Percentiles rank a stretch among this genome's conserved stretches.
These are phyloP conservation scores for Cynoglossus semilaevis DNA, from an alignment of 2,113 vertebrate species.

Conservation along the genomic window DNA sequence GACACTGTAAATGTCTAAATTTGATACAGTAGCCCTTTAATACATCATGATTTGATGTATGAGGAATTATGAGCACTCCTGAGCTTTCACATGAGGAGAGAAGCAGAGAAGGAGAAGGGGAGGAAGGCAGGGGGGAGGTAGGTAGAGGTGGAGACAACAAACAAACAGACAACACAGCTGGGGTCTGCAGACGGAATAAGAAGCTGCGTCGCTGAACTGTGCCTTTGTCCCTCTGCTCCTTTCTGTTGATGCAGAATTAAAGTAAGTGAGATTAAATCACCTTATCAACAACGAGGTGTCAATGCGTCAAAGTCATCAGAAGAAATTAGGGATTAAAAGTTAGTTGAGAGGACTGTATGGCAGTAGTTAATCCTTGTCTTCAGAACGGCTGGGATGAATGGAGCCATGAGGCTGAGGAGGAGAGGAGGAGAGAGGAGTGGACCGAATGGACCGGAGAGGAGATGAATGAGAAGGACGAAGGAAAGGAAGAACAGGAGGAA, in stretches of 20 bases:
- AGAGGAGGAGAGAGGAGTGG: not conserved
- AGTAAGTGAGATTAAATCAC: conserved; percentile 13
- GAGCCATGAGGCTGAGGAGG: conserved; percentile 18
- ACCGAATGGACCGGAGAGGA: not conserved
- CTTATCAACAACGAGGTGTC: not conserved
- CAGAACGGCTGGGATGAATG: conserved; percentile 26
- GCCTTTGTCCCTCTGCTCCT: too few relatives aligned
- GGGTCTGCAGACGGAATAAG: conserved; percentile 21
- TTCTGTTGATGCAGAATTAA: not conserved
- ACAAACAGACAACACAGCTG: conserved; percentile 21
- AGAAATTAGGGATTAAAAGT: not conserved
- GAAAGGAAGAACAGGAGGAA: conserved; percentile 7
- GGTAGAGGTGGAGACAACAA: conserved; percentile 9
- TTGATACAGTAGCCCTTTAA: conserved; percentile 40
- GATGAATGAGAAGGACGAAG: not conserved
- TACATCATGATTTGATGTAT: conserved; percentile 33
- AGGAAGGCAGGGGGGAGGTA: not conserved
- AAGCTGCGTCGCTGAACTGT: conserved; percentile 1
- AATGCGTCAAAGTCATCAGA: conserved; percentile 8
- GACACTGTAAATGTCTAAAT: conserved; percentile 19
- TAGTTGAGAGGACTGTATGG: conserved; percentile 24
- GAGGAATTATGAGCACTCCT: conserved; percentile 15
- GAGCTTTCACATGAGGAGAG: conserved; percentile 2
- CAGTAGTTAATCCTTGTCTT: conserved; percentile 2
- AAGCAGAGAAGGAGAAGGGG: conserved; percentile 5